A percentile compares a stretch with the other conserved stretches of the same genome.
These are phyloP conservation scores for Leptinotarsa tumamoca DNA, from an alignment of 2,888 invertebrate species.

Conservation along the genomic window DNA sequence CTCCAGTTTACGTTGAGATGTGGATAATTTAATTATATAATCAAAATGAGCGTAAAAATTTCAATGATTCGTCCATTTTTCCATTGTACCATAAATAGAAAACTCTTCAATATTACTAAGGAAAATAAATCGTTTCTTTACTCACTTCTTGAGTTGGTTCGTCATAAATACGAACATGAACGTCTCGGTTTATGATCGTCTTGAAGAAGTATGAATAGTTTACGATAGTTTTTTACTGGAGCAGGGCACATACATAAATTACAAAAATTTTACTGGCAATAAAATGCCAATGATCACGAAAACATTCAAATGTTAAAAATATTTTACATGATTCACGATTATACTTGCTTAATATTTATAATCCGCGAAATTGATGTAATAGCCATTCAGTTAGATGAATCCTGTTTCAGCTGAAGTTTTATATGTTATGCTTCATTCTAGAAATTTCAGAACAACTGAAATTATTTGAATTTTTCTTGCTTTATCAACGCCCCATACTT, in stretches of 20 bases:
- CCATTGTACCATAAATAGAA: neutral
- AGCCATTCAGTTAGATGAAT: too few species aligned
- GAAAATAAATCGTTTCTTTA: neutral
- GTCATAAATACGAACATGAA: neutral
- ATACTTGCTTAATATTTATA: neutral
- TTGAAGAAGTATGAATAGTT: constrained; percentile 5
- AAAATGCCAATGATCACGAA: constrained; percentile 23
- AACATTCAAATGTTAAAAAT: neutral
- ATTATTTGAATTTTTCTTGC: too few species aligned
- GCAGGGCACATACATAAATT: constrained; percentile 1
- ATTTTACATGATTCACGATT: neutral
- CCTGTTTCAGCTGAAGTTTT: too few species aligned
- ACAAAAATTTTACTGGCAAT: constrained; percentile 4
- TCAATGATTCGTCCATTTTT: too few species aligned
- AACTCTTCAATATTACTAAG: neutral
- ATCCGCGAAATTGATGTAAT: neutral
- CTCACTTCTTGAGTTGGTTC: neutral
- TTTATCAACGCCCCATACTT: too few species aligned
- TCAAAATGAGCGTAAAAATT: too few species aligned
- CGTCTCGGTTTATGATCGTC: constrained; percentile 6
- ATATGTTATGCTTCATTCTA: too few species aligned
- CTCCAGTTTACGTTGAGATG: too few species aligned
- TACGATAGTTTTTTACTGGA: neutral
- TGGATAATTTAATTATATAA: too few species aligned
- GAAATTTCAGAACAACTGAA: too few species aligned